Evolutionary conservation across 2,888 invertebrate species (phyloP).

Genomic region (Atrina japonica): DNA sequence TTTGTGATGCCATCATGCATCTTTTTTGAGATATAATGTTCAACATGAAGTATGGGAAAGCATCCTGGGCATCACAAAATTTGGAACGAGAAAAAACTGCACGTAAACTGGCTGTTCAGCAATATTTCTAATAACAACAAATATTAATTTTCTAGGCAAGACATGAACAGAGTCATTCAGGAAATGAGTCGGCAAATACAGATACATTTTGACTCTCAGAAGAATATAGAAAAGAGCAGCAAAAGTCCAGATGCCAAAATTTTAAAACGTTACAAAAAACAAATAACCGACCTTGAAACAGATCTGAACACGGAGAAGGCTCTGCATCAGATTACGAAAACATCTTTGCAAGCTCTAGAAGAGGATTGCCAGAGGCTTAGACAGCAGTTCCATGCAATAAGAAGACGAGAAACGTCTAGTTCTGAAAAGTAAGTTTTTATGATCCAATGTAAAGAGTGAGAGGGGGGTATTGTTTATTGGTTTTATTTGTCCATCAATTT

Average conservation of each 20-base stretch:
- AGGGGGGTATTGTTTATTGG: too few relatives aligned
- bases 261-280: conserved; percentile 59
- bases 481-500: too few relatives aligned
- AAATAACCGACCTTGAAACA: conserved; percentile 66
- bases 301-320: conserved; percentile 74
- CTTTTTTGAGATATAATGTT: too few relatives aligned
- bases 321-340: conserved; percentile 74
- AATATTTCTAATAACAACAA: background rate
- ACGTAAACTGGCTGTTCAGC: background rate
- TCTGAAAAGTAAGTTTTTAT: conserved; percentile 67
- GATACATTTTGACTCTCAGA: conserved; percentile 65
- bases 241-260: conserved; percentile 52
- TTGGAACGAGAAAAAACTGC: too few relatives aligned
- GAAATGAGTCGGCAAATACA: conserved; percentile 72
- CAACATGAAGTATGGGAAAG: too few relatives aligned
- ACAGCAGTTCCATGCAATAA: conserved; percentile 63
- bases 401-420: conserved; percentile 54
- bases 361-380: conserved; percentile 74
- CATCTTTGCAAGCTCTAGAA: conserved; percentile 70
- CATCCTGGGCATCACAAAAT: too few relatives aligned
- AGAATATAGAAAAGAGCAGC: conserved; percentile 43
- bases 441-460: background rate
- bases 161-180: conserved; percentile 73
- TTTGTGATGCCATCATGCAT: too few relatives aligned
- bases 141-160: conserved; percentile 56